Base-by-base conservation (phyloP, 1,140 invertebrate species). In the Cotesia vestalis region DNA sequence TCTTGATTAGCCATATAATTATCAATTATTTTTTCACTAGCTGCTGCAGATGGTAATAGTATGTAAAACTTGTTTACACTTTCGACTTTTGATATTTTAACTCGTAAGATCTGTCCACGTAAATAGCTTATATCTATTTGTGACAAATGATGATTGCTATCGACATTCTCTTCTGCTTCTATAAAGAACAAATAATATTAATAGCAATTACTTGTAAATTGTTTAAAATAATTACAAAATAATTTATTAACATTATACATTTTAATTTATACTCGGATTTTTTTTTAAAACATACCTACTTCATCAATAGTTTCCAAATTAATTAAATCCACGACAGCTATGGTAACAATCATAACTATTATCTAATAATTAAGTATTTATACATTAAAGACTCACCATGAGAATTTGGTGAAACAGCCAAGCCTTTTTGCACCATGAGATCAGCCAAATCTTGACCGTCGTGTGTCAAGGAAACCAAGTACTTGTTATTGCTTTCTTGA, bases 381-480 rank as follows among this genome's bases (percentile, higher is more conserved):
- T 5, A 55, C 3, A 75, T 66, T 2, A 66, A 35, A 35, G 3
- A 73, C 63, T 76, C 77, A 85, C 81, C 76, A 66, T 71, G 35
- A 51, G 61, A 34, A n/a, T 57, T 17, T 61, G 9, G 57, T 59
- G 36, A 14, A 59, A 69, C 63, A 40, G 86, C 88, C n/a, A 90
- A 73, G 69, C 85, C 84, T 69, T 83, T 81, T 38, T 83, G 67
- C 3, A 89, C 75, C 52, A 90, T 76, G 4, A 74, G 73, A 17
- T 85, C 74, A 34, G 78, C 78, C 4, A 90, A 69, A 76, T 87
- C 80, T 35, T 78, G 73, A n/a, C 80, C 82, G 57, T 89, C 86
- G 61, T 83, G 83, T 66, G 76, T 85, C 59, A 92, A 79, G 1
- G 89, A 88, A 61, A 92, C 88, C 51, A 83, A 79, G 71, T 89